Percentiles rank a stretch among this genome's conserved stretches.
phyloP scores from a whole-genome alignment of 2,888 invertebrate species.

The Clistopyga incitator region DNA sequence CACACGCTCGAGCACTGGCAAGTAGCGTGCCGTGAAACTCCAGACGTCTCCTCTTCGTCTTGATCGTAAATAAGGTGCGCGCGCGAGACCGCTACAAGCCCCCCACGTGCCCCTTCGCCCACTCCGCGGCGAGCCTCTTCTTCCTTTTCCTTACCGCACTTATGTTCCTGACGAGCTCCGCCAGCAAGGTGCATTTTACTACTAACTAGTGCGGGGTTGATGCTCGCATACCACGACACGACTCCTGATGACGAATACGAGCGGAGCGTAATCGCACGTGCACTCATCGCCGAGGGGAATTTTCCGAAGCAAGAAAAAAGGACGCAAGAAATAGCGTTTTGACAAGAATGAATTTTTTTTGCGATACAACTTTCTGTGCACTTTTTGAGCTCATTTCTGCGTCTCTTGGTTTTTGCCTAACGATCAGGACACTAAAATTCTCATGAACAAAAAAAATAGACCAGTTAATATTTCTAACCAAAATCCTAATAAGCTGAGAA shows the following conservation, averaged over 20 bases:
- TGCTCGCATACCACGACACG: constrained; percentile 16
- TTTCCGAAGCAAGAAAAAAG: no score
- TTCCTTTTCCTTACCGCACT: constrained; percentile 24
- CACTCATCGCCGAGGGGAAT: neutral
- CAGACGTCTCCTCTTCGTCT: constrained; percentile 14
- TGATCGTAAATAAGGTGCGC: constrained; percentile 46
- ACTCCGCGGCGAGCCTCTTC: neutral
- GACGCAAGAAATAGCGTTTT: no score
- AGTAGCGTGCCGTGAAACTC: constrained; percentile 12
- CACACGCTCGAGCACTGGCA: constrained; percentile 13
- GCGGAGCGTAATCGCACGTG: constrained; percentile 17
- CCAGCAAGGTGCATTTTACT: constrained; percentile 41
- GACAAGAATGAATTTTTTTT: no score
- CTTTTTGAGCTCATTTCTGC: constrained; percentile 1
- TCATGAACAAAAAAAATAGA: no score
- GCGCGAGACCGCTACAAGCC: constrained; percentile 19
- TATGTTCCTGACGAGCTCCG: constrained; percentile 9
- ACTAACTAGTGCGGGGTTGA: constrained; percentile 37
- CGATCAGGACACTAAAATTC: no score
- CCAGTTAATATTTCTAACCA: no score
- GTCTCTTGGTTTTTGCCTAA: no score
- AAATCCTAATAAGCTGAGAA: no score
- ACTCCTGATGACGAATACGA: constrained; percentile 10
- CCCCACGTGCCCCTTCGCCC: constrained; percentile 17
- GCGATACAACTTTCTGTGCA: no score